Conservation (phyloP, 2,888 invertebrate genomes). For the Linyphia triangularis region DNA sequence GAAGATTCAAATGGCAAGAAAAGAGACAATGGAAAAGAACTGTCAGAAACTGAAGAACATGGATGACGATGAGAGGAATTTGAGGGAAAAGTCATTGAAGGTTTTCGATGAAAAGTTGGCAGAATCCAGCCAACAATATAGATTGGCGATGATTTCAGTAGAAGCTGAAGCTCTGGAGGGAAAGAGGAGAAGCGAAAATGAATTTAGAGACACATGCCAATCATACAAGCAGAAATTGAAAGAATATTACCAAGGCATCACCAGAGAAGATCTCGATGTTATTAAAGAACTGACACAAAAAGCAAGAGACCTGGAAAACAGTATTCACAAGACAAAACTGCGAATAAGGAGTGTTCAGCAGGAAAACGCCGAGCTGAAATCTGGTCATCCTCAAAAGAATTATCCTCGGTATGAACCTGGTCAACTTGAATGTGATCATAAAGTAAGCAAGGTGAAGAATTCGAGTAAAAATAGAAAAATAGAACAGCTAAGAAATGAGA, state of each 20-base stretch:
- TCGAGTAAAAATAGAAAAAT: neutral
- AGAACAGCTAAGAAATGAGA: conserved; percentile 19
- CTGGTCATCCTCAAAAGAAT: neutral
- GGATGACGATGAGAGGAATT: neutral
- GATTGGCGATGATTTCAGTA: neutral
- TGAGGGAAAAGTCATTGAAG: conserved; percentile 9
- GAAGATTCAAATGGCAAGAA: conserved; percentile 26
- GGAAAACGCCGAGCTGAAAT: neutral
- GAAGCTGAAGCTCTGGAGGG: conserved; percentile 33
- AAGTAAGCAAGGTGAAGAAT: neutral
- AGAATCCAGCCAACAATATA: neutral
- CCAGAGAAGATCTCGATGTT: conserved; percentile 35
- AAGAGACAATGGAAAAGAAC: conserved; percentile 10
- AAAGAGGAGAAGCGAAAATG: neutral
- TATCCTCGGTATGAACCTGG: neutral
- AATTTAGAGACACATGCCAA: neutral
- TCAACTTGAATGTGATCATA: neutral
- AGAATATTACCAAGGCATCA: conserved; percentile 35
- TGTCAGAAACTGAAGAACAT: neutral
- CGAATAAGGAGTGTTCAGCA: neutral
- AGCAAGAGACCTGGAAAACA: neutral
- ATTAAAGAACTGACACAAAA: conserved; percentile 18
- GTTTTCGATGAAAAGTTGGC: neutral
- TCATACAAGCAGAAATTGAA: conserved; percentile 34
- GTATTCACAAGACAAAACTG: conserved; percentile 11